These are phyloP conservation scores for Tyrophagus putrescentiae DNA, from an alignment of 1,140 invertebrate genomes.

Conservation along the genomic window DNA sequence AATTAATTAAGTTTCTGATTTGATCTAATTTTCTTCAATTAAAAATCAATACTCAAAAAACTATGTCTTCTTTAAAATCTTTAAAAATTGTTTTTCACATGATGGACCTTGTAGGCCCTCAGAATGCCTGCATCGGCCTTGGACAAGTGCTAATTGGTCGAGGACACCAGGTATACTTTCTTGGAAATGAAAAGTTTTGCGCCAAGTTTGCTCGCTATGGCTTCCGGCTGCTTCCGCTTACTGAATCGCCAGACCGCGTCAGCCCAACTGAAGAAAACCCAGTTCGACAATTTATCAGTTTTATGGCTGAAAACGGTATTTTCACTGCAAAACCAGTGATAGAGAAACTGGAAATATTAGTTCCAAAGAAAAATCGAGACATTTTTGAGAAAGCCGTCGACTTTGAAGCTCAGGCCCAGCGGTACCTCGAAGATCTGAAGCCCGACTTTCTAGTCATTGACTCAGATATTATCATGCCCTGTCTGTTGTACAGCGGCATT, in stretches of 20 bases:
- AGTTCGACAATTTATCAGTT: background rate
- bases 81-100: conserved; percentile 1
- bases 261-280: background rate
- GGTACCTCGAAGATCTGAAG: background rate
- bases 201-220: background rate
- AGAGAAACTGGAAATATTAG: background rate
- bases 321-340: background rate
- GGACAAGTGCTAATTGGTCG: background rate
- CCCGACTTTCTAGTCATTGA: conserved; percentile 1
- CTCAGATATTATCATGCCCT: conserved; percentile 5
- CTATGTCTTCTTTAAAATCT: no score
- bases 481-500: background rate
- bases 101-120: background rate
- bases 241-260: background rate
- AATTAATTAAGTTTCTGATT: no score
- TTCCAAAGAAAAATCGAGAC: background rate
- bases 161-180: conserved; percentile 1
- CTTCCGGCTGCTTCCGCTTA: background rate
- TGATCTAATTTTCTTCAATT: no score
- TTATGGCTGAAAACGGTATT: conserved; percentile 6
- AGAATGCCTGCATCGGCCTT: conserved; percentile 1
- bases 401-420: background rate
- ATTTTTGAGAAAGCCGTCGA: background rate
- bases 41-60: no score
- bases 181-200: conserved; percentile 11